Evolutionary conservation across 2,888 invertebrate species (phyloP).

Genomic region (Acronicta alni): DNA sequence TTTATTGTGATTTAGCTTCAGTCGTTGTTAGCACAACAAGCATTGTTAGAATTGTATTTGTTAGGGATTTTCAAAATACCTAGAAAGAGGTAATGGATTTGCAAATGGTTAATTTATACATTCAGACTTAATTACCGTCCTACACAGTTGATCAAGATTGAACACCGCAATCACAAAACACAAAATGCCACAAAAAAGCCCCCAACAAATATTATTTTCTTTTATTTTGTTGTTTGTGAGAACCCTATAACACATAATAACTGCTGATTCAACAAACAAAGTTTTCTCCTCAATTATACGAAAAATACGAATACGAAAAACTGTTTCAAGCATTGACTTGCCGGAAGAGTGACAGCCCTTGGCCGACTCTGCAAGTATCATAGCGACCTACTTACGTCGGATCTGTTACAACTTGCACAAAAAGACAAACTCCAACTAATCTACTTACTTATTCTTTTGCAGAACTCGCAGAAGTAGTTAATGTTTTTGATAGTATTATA

Average conservation of each 20-base stretch:
- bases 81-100: too few relatives aligned
- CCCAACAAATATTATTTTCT: too few relatives aligned
- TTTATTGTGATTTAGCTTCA: too few relatives aligned
- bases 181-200: too few relatives aligned
- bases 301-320: conserved; percentile 13
- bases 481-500: conserved; percentile 8
- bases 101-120: too few relatives aligned
- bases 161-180: too few relatives aligned
- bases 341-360: conserved; percentile 15
- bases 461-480: conserved; percentile 20
- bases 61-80: too few relatives aligned
- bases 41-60: too few relatives aligned
- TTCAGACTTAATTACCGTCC: too few relatives aligned
- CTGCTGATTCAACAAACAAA: not conserved
- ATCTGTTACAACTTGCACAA: conserved; percentile 36
- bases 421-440: conserved; percentile 22
- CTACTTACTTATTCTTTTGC: conserved; percentile 28
- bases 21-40: too few relatives aligned
- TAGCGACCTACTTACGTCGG: conserved; percentile 35
- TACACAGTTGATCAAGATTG: too few relatives aligned
- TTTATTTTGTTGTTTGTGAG: too few relatives aligned
- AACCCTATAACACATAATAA: not conserved
- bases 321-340: conserved; percentile 21
- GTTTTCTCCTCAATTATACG: conserved; percentile 9
- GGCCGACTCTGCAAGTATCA: conserved; percentile 24